Evolutionary conservation across 2,797 vertebrate genomes (phyloP).

Genomic region (Chlorospingus flavigularis): DNA sequence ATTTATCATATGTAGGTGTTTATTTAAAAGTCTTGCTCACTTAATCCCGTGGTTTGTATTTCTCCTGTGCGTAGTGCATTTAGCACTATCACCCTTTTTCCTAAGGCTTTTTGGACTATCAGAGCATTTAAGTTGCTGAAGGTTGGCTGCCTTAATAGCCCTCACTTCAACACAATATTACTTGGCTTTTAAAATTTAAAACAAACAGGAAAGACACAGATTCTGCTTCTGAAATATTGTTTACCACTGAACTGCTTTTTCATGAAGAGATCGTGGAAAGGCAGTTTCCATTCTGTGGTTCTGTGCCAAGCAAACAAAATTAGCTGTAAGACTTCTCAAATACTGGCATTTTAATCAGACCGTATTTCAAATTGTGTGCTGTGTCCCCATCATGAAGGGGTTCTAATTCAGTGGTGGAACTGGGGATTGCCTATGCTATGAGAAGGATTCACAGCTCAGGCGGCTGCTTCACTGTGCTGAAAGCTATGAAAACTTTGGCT

Average conservation of each 20-base stretch:
- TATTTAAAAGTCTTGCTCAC: background rate
- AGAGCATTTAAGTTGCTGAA: background rate
- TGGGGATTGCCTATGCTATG: background rate
- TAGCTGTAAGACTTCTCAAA: background rate
- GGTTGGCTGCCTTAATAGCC: background rate
- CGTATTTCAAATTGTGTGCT: background rate
- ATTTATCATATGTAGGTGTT: background rate
- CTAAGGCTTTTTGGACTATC: background rate
- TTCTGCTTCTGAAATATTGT: background rate
- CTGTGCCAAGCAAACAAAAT: background rate
- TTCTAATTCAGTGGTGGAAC: background rate
- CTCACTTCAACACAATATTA: background rate
- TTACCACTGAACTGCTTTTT: background rate
- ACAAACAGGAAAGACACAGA: background rate
- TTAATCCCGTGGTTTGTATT: background rate
- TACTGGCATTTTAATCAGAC: background rate
- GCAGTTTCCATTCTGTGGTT: background rate
- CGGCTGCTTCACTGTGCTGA: background rate
- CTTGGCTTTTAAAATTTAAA: background rate
- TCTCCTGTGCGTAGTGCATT: background rate
- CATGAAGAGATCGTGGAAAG: background rate
- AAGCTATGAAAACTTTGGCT: background rate
- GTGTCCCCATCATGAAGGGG: background rate
- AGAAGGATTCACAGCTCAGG: background rate
- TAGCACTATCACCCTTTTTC: background rate